These are phyloP conservation scores for Adela reaumurella DNA, from an alignment of 2,888 invertebrate genomes.

Conservation along the genomic window DNA sequence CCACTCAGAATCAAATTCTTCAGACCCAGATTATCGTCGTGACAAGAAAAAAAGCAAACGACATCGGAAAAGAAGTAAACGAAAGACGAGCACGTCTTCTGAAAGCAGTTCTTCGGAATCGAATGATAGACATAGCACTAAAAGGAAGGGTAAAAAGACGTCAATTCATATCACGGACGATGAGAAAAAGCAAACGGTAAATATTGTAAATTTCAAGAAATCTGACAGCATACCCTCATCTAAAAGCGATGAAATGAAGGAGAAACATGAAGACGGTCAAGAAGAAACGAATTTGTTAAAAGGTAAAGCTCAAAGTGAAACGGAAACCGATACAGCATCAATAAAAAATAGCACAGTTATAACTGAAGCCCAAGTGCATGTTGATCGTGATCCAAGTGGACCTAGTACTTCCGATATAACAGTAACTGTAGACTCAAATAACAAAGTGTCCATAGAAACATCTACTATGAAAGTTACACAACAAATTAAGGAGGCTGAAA, in stretches of 20 bases:
- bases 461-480: conserved; percentile 35
- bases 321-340: conserved; percentile 45
- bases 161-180: conserved; percentile 45
- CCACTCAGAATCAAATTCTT: conserved; percentile 28
- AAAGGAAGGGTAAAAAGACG: conserved; percentile 44
- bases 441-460: conserved; percentile 44
- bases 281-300: conserved; percentile 20
- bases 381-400: conserved; percentile 40
- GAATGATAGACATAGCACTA: conserved; percentile 35
- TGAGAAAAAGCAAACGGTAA: conserved; percentile 41
- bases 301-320: conserved; percentile 37
- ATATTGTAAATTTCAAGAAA: conserved; percentile 41
- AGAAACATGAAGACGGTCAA: conserved; percentile 10
- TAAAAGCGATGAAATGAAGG: conserved; percentile 14
- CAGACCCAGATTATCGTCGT: conserved; percentile 30
- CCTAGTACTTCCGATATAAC: conserved; percentile 43
- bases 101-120: conserved; percentile 44
- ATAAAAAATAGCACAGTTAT: conserved; percentile 48
- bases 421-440: conserved; percentile 39
- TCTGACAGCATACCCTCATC: conserved; percentile 18
- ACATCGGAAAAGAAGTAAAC: conserved; percentile 36
- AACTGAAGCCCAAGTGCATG: conserved; percentile 52
- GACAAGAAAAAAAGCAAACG: conserved; percentile 40
- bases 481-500: conserved; percentile 10
- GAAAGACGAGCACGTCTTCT: conserved; percentile 38